These are phyloP conservation scores for Tenualosa thibaudeaui DNA, from an alignment of 2,797 vertebrate species.

Conservation along the genomic window DNA sequence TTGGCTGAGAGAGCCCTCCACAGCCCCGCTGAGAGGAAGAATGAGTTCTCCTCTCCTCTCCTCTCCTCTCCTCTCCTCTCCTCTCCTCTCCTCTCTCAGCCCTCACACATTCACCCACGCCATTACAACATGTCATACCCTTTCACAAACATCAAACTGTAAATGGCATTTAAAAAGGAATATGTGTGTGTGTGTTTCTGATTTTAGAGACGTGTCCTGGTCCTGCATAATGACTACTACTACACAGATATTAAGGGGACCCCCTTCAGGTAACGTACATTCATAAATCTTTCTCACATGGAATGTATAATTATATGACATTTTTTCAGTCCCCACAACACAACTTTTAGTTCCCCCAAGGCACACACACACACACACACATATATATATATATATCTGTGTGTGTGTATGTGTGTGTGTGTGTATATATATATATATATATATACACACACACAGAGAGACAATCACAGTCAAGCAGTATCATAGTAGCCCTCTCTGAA, in stretches of 20 bases:
- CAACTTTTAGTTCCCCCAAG: too few relatives aligned
- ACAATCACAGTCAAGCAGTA: too few relatives aligned
- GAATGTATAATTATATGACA: not conserved
- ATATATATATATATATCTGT: too few relatives aligned
- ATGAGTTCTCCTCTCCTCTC: not conserved
- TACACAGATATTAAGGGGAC: slow-evolving; percentile 98
- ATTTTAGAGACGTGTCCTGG: slow-evolving; percentile 93
- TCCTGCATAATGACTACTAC: slow-evolving; percentile 98
- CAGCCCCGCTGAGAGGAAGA: not conserved
- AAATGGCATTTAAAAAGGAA: not conserved
- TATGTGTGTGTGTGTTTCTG: slow-evolving; percentile 12
- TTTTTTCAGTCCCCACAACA: not conserved
- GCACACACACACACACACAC: too few relatives aligned
- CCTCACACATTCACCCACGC: not conserved
- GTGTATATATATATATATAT: too few relatives aligned
- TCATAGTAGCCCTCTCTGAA: too few relatives aligned
- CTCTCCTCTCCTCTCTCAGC: not conserved
- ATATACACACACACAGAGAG: too few relatives aligned
- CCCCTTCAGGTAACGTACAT: slow-evolving; percentile 88
- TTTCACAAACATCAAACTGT: not conserved
- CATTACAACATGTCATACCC: not conserved
- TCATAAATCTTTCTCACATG: not conserved
- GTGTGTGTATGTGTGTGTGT: too few relatives aligned
- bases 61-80: too few relatives aligned
- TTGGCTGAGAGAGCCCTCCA: not conserved